These are phyloP conservation scores for Phymorhynchus buccinoides DNA, from an alignment of 1,140 invertebrate species.

Conservation along the genomic window DNA sequence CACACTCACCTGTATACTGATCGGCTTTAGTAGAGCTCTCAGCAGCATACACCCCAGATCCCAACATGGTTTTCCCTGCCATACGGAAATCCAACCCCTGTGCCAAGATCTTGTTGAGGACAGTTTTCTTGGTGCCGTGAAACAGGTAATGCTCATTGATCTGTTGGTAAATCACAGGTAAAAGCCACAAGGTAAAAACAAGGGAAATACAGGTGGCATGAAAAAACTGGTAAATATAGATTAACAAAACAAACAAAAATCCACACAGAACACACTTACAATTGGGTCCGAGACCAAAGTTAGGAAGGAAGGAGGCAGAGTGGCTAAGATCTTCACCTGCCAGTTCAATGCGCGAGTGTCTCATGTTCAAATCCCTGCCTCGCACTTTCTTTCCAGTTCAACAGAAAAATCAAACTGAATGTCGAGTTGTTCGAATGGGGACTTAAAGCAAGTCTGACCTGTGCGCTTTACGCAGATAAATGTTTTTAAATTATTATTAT, in stretches of 20 bases:
- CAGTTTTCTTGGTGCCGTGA: constrained; percentile 56
- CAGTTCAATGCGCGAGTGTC: too few species aligned
- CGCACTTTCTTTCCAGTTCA: too few species aligned
- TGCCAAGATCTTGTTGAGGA: constrained; percentile 44
- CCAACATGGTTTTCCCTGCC: constrained; percentile 57
- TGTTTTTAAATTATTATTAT: too few species aligned
- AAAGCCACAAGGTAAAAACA: constrained; percentile 42
- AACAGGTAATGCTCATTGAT: constrained; percentile 65
- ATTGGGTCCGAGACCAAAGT: too few species aligned
- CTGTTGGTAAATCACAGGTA: constrained; percentile 43
- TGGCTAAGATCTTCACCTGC: too few species aligned
- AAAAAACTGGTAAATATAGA: neutral
- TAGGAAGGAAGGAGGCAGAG: too few species aligned
- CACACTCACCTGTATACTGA: constrained; percentile 61
- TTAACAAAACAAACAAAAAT: neutral
- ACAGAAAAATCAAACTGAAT: too few species aligned
- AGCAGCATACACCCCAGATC: constrained; percentile 57
- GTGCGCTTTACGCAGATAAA: too few species aligned
- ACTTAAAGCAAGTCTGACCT: too few species aligned
- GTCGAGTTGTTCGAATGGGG: too few species aligned
- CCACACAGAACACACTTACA: neutral
- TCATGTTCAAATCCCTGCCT: too few species aligned
- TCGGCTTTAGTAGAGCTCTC: constrained; percentile 65
- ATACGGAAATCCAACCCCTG: constrained; percentile 56
- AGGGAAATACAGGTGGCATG: neutral